Conservation (phyloP, 2,888 invertebrate genomes). For the Leptodirus hochenwartii region DNA sequence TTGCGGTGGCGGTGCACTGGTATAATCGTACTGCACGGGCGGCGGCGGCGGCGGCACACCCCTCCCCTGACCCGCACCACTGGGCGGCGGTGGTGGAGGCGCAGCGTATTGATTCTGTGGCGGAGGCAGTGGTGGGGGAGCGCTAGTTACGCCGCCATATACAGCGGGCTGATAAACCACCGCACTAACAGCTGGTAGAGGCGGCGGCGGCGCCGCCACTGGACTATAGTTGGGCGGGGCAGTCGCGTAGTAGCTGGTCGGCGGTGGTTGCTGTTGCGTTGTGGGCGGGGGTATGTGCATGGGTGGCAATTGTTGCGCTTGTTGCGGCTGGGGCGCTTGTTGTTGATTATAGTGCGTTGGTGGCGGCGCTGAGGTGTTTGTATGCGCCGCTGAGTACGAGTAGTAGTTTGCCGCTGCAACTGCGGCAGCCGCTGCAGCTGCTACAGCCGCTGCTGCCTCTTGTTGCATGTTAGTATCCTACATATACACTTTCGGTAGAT, state of each 20-base stretch:
- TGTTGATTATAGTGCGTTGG: neutral
- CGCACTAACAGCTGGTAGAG: conserved; percentile 22
- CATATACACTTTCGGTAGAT: too few species aligned
- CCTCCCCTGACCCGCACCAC: conserved; percentile 10
- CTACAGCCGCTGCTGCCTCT: conserved; percentile 11
- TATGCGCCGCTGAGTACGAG: too few species aligned
- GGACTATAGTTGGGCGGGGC: conserved; percentile 28
- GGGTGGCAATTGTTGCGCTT: conserved; percentile 14
- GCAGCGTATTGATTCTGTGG: conserved; percentile 25
- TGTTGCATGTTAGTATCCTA: too few species aligned
- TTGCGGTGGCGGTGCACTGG: conserved; percentile 22
- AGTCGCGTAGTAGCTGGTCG: conserved; percentile 18
- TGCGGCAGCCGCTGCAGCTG: conserved; percentile 7
- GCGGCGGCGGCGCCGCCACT: too few species aligned
- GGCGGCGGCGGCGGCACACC: conserved; percentile 23
- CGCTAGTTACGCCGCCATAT: conserved; percentile 10
- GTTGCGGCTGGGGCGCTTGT: conserved; percentile 7
- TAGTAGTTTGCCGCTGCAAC: too few species aligned
- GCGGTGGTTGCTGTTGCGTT: conserved; percentile 22
- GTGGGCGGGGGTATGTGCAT: conserved; percentile 11
- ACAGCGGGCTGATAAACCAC: conserved; percentile 22
- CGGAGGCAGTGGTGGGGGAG: conserved; percentile 14
- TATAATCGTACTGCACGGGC: conserved; percentile 27
- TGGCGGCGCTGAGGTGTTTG: too few species aligned
- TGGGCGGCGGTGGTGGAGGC: conserved; percentile 23